Base-by-base conservation (phyloP, 1,140 invertebrate species). In the Zeugodacus cucurbitae region DNA sequence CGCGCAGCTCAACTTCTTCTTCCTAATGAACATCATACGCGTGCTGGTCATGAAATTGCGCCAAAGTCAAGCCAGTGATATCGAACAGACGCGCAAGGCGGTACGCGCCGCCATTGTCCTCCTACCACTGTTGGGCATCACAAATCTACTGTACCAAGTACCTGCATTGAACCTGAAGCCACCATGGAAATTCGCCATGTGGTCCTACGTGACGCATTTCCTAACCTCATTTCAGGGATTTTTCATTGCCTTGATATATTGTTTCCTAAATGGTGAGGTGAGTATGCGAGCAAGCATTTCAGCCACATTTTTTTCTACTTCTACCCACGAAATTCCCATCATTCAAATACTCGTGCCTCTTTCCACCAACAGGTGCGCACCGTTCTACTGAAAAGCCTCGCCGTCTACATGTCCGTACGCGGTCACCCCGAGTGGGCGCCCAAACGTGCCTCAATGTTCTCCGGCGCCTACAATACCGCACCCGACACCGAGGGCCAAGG, bases 221-320 rank as follows among this genome's bases (percentile, higher is more conserved):
- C 94, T 98, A 17, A 96, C 95, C 3, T 97, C 97, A 1, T 98
- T 98, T 91, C 97, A 98, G 94, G 97, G 97, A 4, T 96, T 98
- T 89, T 97, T 98, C 90, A 96, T 98, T 41, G 96, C 97, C 0
- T 95, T 96, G 3, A 94, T 98, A 29, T 98, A 98, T 93, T 98
- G 97, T 91, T 98, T 98, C 90, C 93, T 97, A 48, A 98, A 98
- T 90, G 96, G 96, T 86, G 98, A 98, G 95, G 97, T 98, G 94
- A 95, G 90, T 90, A 32, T 6, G n/a, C 17, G 4, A 4, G 37
- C 14, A 54, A 62, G 22, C 37, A 59, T 14, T 59, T 54, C 17
- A 54, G 4, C 14, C 14, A 20, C 3, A n/a, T n/a, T n/a, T 54
- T 3, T 54, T 54, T 17, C 48, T 11, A 54, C 3, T 4, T 3